Evolutionary conservation across 2,888 invertebrate genomes (phyloP).

Genomic region (Nomada ferruginata): DNA sequence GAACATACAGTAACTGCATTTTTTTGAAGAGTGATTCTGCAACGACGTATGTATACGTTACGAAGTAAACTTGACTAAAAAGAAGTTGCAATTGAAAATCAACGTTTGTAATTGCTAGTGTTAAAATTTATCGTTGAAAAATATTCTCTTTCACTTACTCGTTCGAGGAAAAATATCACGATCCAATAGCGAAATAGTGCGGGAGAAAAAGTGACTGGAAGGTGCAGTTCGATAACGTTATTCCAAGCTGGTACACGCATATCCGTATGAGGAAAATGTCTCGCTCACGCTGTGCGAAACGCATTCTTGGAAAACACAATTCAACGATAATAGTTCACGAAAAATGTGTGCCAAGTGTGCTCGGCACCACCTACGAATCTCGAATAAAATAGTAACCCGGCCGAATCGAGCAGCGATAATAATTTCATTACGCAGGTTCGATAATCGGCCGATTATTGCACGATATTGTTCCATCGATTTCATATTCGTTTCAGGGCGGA

Average conservation of each 20-base stretch:
- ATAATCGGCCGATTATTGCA: constrained; percentile 26
- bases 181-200: no score
- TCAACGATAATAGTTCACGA: constrained; percentile 2
- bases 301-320: background rate
- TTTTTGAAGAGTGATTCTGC: constrained; percentile 14
- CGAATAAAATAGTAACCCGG: background rate
- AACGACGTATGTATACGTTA: constrained; percentile 22
- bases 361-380: background rate
- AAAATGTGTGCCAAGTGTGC: background rate
- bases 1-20: constrained; percentile 21
- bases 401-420: constrained; percentile 5
- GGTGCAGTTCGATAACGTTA: background rate
- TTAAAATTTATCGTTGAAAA: no score
- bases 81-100: constrained; percentile 4
- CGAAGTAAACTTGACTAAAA: constrained; percentile 4
- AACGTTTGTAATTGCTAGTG: no score
- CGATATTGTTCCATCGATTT: constrained; percentile 22
- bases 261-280: constrained; percentile 6
- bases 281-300: background rate
- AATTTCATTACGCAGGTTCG: constrained; percentile 37
- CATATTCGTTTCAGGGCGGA: constrained; percentile 13
- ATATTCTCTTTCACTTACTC: background rate
- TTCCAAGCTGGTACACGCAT: background rate
- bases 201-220: background rate
- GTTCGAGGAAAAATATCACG: background rate